Evolutionary conservation across 2,888 invertebrate species (phyloP).

Genomic region (Bibio marci): DNA sequence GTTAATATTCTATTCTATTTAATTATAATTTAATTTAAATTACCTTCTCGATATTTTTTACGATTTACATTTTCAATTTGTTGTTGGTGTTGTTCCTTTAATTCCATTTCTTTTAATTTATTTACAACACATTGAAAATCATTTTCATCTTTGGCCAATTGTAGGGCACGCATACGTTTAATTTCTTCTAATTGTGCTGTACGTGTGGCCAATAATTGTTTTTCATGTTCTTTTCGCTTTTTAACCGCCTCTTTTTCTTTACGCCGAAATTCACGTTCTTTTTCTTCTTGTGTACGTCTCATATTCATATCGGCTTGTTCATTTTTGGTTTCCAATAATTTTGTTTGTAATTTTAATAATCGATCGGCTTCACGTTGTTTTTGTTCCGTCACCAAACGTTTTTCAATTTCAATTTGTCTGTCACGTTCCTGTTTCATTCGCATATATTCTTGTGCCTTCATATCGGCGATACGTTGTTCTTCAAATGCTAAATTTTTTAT

Average conservation of each 20-base stretch:
- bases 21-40: neutral
- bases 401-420: slow-evolving; percentile 19
- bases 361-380: slow-evolving; percentile 25
- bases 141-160: slow-evolving; percentile 24
- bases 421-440: slow-evolving; percentile 23
- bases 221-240: slow-evolving; percentile 20
- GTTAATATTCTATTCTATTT: neutral
- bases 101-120: slow-evolving; percentile 18
- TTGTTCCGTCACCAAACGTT: slow-evolving; percentile 20
- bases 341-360: slow-evolving; percentile 21
- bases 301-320: slow-evolving; percentile 22
- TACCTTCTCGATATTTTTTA: slow-evolving; percentile 16
- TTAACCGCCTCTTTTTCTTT: slow-evolving; percentile 23
- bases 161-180: slow-evolving; percentile 22
- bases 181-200: slow-evolving; percentile 21
- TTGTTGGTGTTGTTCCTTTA: slow-evolving; percentile 16
- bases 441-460: slow-evolving; percentile 26
- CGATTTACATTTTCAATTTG: slow-evolving; percentile 12
- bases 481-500: slow-evolving; percentile 25
- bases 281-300: slow-evolving; percentile 23
- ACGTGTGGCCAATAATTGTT: slow-evolving; percentile 20
- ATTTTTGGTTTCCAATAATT: slow-evolving; percentile 19
- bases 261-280: slow-evolving; percentile 26
- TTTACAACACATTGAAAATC: slow-evolving; percentile 22
- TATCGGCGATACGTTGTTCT: slow-evolving; percentile 24